phyloP scores from a whole-genome alignment of 2,797 vertebrate genomes.

The Aplochiton taeniatus region DNA sequence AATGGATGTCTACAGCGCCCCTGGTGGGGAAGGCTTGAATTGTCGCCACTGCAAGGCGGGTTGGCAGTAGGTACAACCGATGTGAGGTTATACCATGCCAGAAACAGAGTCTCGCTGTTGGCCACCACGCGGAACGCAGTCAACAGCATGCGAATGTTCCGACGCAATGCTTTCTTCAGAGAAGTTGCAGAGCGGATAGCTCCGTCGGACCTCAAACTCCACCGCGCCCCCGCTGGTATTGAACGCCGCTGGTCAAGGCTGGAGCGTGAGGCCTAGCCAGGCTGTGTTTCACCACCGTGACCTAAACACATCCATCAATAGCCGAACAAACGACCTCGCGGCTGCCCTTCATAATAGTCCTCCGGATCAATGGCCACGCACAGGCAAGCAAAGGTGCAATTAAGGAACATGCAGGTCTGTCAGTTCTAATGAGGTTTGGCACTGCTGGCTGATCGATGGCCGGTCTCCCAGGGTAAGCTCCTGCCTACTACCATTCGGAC shows the following conservation, averaged over 20 bases:
- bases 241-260: neutral
- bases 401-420: constrained; percentile 31
- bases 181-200: too few species aligned
- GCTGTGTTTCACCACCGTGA: neutral
- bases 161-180: too few species aligned
- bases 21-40: too few species aligned
- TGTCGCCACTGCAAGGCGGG: too few species aligned
- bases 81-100: too few species aligned
- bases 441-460: constrained; percentile 37
- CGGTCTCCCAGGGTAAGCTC: neutral
- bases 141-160: too few species aligned
- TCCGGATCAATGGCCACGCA: constrained; percentile 37
- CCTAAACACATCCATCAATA: constrained; percentile 2
- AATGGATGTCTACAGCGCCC: too few species aligned
- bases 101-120: too few species aligned
- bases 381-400: constrained; percentile 31
- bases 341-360: constrained; percentile 28
- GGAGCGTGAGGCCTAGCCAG: neutral
- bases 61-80: too few species aligned
- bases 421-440: constrained; percentile 26
- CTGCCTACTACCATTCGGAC: neutral
- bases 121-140: too few species aligned
- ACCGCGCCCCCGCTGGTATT: neutral
- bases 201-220: neutral
- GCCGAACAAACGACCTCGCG: neutral